Evolutionary conservation across 2,113 vertebrate species (phyloP), one percentile per base, ranked within the genome.

Genomic region (Platanista minor): DNA sequence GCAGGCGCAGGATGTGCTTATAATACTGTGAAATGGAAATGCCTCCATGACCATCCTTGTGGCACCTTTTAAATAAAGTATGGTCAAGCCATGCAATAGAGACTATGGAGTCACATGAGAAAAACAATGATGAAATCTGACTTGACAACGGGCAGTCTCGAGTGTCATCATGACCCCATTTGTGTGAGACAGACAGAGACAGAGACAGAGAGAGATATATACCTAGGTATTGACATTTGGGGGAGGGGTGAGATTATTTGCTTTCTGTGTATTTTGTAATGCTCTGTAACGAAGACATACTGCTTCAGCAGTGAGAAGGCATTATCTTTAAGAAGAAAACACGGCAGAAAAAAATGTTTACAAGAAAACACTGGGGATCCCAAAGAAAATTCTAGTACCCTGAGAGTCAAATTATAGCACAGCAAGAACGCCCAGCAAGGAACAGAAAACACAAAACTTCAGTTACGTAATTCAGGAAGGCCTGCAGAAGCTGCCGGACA

Each of bases 381-480:
- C 81, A 69, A 36, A 93, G 74, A 97, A 97, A 96, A 94, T 77
- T 82, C 75, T 92, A 87, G 23, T 89, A 69, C 87, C 91, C 84
- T 67, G 61, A 83, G 54, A 96, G 81, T 92, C 69, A 96, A 96
- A 94, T 80, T 87, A 95, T 14, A 86, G 92, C 88, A 81, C 43
- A 94, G 69, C 94, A 95, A 92, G 81, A 97, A 89, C 6, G 36
- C 94, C 87, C 75, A 54, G 85, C 66, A 36, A 96, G n/a, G 86
- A 91, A 86, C 54, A 93, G 46, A 97, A 96, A 95, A 96, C 46
- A 96, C 27, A 96, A 96, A 90, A 75, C 92, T 57, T 74, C 41
- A 36, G 71, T 98, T 94, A 97, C 39, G 3, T 96, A 97, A 96
- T 88, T 92, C 71, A 46, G 54, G 86, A 88, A 97, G 75, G 75